Base-by-base conservation (phyloP, 2,113 vertebrate genomes). In the Syngnathus scovelli region DNA sequence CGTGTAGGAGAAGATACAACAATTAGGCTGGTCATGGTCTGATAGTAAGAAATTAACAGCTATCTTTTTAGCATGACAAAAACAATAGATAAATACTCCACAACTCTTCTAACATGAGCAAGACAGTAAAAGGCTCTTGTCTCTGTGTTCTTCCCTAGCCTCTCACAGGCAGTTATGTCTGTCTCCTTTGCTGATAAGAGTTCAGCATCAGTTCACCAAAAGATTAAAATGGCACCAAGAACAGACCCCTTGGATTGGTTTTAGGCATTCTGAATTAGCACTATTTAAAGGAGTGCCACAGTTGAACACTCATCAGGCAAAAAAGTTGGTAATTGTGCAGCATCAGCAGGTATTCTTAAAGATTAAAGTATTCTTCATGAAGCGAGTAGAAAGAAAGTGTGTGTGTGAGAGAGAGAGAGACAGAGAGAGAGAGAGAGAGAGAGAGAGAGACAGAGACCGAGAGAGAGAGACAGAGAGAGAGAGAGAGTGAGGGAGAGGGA, bases 181-280 rank as follows among this genome's bases (percentile, higher is more conserved):
- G 39, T 8, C 76, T 68, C 69, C 48, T 23, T 16, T 39, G 67
- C 80, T 77, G 86, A 89, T 88, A 87, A 15, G 81, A 81, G 86
- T 91, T 90, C 88, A 89, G 75, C 81, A 79, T 88, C 79, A 86
- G 89, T 90, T 90, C 88, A 89, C 74, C 59, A 33, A 75, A 72
- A 86, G 85, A 88, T 89, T 90, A 84, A 81, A 80, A 74, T 67
- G 21, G 59, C 80, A 77, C 76, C 36, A 75, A 74, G 82, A 84
- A 84, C 76, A 68, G 77, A 80, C 68, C 80, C 80, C 75, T 79
- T 78, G 62, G 78, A 89, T 72, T 61, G 71, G 67, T 77, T 9
- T 36, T 64, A 75, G 81, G 77, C 68, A 70, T 84, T 82, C 74
- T 71, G 75, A 87, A 84, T 86, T 74, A 77, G 73, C 70, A 77